Base-by-base conservation (phyloP, 2,113 vertebrate genomes). In the Colinus virginianus region DNA sequence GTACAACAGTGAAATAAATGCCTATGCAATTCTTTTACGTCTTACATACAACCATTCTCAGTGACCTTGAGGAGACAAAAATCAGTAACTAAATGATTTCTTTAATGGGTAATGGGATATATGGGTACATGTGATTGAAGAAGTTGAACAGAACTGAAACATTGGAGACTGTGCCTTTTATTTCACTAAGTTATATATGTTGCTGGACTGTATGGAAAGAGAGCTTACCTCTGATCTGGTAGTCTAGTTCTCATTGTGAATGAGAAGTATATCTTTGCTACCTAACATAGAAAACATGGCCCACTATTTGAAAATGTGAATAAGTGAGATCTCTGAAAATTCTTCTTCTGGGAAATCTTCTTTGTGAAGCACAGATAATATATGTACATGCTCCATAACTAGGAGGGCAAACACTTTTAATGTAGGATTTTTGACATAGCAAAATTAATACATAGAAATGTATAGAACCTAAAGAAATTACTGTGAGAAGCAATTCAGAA, bases 61-160 rank as follows among this genome's bases (percentile, higher is more conserved):
- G 9, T 36, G 32, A 43, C 21, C 25, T 0, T 12, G 12, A 43
- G 16, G 16, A 5, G 36, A 42, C 13, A 68, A 59, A 13, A 30
- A 25, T 63, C 46, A 67, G 38, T 15, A 48, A 20, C 13, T 68
- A 34, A 75, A 67, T 48, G 8, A 26, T 63, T 84, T 77, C 20
- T 58, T 51, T 38, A 17, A 28, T 13, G 34, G 43, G 43, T 43
- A 75, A 40, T 14, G 25, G 5, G 23, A 56, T 63, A 6, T n/a
- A 20, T 0, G 1, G 15, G 2, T 36, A 13, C 14, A 26, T 77
- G 25, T 6, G 16, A 59, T 53, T 49, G 64, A 46, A n/a, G 22
- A 58, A n/a, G 12, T 69, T 78, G 64, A 20, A 21, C 13, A 16
- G 17, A 55, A 77, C 11, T 18, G 58, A 70, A 83, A 42, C 3